These are phyloP conservation scores for Leptinotarsa defecta DNA, from an alignment of 1,140 invertebrate genomes.

Conservation along the genomic window DNA sequence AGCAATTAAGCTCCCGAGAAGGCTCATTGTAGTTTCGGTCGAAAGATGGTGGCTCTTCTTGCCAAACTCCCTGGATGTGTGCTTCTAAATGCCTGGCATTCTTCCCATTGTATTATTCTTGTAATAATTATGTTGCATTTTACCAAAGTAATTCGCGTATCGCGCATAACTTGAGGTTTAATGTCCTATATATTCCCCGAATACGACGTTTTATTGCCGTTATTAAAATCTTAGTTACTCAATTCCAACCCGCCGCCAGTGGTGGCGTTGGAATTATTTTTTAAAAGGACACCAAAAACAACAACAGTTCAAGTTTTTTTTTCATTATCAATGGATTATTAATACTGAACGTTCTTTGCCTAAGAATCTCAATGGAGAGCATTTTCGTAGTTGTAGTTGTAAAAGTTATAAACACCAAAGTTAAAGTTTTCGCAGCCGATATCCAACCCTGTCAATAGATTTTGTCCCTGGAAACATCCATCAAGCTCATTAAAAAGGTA, in stretches of 20 bases:
- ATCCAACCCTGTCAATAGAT: no score
- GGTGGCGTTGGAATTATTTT: no score
- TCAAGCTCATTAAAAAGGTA: no score
- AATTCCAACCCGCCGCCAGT: neutral
- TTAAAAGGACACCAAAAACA: no score
- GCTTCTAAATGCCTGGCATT: slow-evolving; percentile 41
- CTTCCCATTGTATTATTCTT: slow-evolving; percentile 47
- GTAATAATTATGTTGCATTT: slow-evolving; percentile 48
- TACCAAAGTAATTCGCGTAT: slow-evolving; percentile 38
- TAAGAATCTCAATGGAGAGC: no score
- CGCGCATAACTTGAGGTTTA: slow-evolving; percentile 11
- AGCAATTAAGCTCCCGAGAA: slow-evolving; percentile 51
- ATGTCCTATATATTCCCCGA: neutral
- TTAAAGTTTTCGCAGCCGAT: no score
- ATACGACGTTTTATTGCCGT: slow-evolving; percentile 20
- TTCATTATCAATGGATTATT: no score
- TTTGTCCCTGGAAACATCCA: no score
- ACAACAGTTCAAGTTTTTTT: no score
- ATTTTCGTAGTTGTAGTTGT: no score
- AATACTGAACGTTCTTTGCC: no score
- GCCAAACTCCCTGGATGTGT: slow-evolving; percentile 15
- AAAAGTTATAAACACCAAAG: no score
- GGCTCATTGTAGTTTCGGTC: slow-evolving; percentile 50
- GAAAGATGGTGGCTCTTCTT: neutral
- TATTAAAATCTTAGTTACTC: slow-evolving; percentile 25